Conservation (phyloP, 1,140 invertebrate species). For the Neodiprion lecontei region DNA sequence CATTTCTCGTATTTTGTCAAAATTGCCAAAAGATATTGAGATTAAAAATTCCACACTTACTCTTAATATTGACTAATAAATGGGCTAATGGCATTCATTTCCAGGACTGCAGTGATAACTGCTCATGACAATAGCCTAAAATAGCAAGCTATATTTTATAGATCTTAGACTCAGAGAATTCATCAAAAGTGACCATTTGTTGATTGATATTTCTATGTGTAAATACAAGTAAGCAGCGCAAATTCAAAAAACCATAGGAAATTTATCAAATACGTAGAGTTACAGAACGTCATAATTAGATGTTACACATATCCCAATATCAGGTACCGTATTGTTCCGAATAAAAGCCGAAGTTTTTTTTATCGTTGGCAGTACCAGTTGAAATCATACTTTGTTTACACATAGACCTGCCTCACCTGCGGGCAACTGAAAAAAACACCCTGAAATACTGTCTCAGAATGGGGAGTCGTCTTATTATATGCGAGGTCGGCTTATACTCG, state of each 20-base stretch:
- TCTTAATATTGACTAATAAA: too few relatives aligned
- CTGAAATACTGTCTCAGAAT: too few relatives aligned
- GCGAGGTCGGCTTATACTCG: too few relatives aligned
- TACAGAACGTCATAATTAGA: not conserved
- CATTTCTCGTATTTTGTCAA: too few relatives aligned
- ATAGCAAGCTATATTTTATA: constrained; percentile 18
- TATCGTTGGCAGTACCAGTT: too few relatives aligned
- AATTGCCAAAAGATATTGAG: too few relatives aligned
- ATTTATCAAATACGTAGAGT: not conserved
- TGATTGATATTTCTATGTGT: constrained; percentile 22
- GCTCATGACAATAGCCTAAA: not conserved
- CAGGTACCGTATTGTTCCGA: not conserved
- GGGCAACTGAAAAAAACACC: too few relatives aligned
- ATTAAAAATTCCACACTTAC: too few relatives aligned
- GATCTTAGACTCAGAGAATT: constrained; percentile 12
- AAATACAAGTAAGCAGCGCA: constrained; percentile 10
- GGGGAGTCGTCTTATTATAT: too few relatives aligned
- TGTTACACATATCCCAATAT: not conserved
- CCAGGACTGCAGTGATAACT: not conserved
- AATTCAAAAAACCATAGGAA: not conserved
- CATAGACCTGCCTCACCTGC: too few relatives aligned
- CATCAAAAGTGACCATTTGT: constrained; percentile 19
- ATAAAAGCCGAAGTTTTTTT: too few relatives aligned
- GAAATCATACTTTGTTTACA: too few relatives aligned
- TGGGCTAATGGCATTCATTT: not conserved